Evolutionary conservation across 1,140 invertebrate genomes (phyloP).

Genomic region (Drosophila eugracilis): DNA sequence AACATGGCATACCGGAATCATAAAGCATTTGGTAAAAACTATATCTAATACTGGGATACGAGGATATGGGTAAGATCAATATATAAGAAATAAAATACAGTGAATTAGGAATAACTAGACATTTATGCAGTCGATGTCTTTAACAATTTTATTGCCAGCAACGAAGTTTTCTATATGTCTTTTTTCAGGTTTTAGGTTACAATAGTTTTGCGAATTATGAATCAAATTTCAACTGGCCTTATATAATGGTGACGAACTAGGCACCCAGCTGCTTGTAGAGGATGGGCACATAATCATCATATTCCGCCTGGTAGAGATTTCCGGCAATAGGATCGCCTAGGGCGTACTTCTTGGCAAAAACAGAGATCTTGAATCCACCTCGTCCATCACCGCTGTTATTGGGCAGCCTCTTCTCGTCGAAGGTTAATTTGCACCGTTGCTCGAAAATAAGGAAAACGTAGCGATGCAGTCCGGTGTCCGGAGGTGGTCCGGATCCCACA

Average conservation of each 20-base stretch:
- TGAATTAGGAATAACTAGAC: not conserved
- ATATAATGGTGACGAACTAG: conserved; percentile 31
- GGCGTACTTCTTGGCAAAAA: conserved; percentile 89
- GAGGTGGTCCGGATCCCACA: conserved; percentile 94
- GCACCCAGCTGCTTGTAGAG: conserved; percentile 78
- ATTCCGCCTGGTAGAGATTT: conserved; percentile 96
- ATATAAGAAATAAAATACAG: not conserved
- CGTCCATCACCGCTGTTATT: conserved; percentile 90
- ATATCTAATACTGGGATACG: not conserved
- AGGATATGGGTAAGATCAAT: not conserved
- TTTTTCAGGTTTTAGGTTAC: conserved; percentile 16
- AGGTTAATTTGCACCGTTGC: conserved; percentile 86
- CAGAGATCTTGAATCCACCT: conserved; percentile 91
- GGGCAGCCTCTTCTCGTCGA: conserved; percentile 82
- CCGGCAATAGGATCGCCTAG: conserved; percentile 94
- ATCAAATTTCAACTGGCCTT: conserved; percentile 24
- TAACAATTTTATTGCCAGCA: conserved; percentile 53
- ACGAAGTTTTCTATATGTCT: not conserved
- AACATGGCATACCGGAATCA: too few relatives aligned
- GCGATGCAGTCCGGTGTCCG: conserved; percentile 93
- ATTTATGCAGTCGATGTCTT: conserved; percentile 14
- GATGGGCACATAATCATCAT: conserved; percentile 94
- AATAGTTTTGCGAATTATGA: not conserved
- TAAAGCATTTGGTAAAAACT: too few relatives aligned
- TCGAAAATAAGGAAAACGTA: conserved; percentile 96